Conservation (phyloP, 2,113 vertebrate species). For the Columbina picui region DNA sequence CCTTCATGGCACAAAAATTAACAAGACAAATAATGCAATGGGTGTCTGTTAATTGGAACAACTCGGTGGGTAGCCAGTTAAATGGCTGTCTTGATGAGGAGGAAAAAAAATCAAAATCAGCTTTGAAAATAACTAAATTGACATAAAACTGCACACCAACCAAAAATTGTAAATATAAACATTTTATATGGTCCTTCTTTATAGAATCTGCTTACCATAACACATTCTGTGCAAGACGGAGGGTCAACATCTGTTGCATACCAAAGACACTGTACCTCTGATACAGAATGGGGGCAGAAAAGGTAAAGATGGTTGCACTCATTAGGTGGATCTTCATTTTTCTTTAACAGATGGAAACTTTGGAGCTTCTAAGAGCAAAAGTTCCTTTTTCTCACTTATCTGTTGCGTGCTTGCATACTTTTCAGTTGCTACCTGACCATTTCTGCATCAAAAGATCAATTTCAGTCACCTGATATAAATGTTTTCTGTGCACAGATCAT, state of each 20-base stretch:
- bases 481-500: background rate
- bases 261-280: fast-evolving
- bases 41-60: conserved; percentile 39
- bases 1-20: conserved; percentile 24
- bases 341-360: background rate
- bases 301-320: background rate
- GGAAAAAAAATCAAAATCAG: background rate
- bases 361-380: background rate
- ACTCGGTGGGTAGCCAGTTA: conserved; percentile 25
- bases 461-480: background rate
- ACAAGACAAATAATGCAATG: conserved; percentile 42
- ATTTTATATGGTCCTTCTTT: background rate
- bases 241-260: background rate
- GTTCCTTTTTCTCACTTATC: background rate
- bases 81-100: background rate
- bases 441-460: background rate
- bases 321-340: background rate
- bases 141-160: background rate
- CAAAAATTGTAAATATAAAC: background rate
- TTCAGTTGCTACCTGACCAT: background rate
- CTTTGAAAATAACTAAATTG: conserved; percentile 26
- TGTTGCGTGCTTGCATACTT: background rate
- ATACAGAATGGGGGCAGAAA: background rate
- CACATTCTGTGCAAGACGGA: background rate
- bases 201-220: background rate